Evolutionary conservation across 2,797 vertebrate genomes (phyloP).

Genomic region (Aulostomus chinensis): DNA sequence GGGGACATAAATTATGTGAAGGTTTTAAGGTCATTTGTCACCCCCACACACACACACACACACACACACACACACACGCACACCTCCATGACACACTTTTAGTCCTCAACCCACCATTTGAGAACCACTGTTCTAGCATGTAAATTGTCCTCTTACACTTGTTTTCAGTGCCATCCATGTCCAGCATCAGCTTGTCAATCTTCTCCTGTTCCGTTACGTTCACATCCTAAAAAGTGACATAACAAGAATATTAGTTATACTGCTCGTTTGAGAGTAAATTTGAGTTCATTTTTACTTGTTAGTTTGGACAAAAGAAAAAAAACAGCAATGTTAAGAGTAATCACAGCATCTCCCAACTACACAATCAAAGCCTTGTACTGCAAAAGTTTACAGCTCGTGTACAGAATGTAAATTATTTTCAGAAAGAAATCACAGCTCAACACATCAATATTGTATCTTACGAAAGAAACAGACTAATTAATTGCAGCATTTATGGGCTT

Average conservation of each 20-base stretch:
- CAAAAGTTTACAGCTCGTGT: no score
- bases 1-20: no score
- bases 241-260: background rate
- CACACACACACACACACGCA: no score
- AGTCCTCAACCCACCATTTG: no score
- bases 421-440: no score
- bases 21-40: no score
- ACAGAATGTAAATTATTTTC: no score
- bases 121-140: no score
- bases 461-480: background rate
- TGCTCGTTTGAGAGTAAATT: background rate
- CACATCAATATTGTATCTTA: background rate
- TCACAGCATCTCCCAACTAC: conserved; percentile 12
- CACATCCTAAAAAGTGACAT: conserved; percentile 79
- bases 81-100: no score
- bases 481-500: background rate
- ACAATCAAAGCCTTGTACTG: background rate
- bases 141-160: conserved; percentile 85
- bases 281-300: conserved; percentile 14
- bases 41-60: no score
- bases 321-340: conserved; percentile 19
- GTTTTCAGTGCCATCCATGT: conserved; percentile 98
- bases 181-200: conserved; percentile 96
- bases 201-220: conserved; percentile 92
- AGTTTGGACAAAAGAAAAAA: conserved; percentile 20